Base-by-base conservation (phyloP, 2,797 vertebrate species). In the Lophotriccus pileatus region DNA sequence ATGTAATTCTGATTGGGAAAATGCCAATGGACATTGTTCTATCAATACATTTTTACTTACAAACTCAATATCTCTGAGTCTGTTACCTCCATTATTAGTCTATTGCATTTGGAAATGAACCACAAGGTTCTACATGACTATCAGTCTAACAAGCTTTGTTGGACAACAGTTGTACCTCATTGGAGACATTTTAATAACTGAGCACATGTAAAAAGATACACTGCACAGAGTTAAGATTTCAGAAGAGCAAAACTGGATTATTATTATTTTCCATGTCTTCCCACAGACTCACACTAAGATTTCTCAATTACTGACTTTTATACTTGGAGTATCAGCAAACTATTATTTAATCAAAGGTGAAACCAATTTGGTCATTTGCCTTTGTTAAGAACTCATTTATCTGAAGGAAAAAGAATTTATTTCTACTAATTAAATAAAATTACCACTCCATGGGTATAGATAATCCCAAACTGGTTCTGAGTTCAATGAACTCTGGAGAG, bases 341-440 rank as follows among this genome's bases (percentile, higher is more conserved):
- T 70, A 84, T 80, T 87, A 84, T 49, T 93, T 93, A 82, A 82
- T 53, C 34, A 9, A 21, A 92, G 74, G 8, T 62, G 21, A 94
- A 94, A 93, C 16, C 17, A 66, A 77, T 5, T 10, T 22, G 39
- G 37, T 62, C 39, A 87, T 80, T 62, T 87, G 53, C n/a, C 63
- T 68, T 77, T 53, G 28, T 36, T 53, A 92, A 44, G 58, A 93
- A 84, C 36, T 74, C 8, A 55, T 59, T 88, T 81, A 85, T 55
- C 39, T 63, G 49, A 87, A 74, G 41, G 44, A 39, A 56, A 75
- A 72, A 79, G 3, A 70, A 78, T 78, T 84, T 74, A 69, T 67
- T 85, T 92, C 21, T 74, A 63, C 78, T 80, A 94, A 94, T 92
- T 79, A 88, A 87, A 76, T 63, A 88, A 69, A 93, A 87, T 77